Percentiles rank a stretch among this genome's conserved stretches.
Conservation (phyloP, 2,797 vertebrate genomes). For the Pseudocheirus occidentalis region DNA sequence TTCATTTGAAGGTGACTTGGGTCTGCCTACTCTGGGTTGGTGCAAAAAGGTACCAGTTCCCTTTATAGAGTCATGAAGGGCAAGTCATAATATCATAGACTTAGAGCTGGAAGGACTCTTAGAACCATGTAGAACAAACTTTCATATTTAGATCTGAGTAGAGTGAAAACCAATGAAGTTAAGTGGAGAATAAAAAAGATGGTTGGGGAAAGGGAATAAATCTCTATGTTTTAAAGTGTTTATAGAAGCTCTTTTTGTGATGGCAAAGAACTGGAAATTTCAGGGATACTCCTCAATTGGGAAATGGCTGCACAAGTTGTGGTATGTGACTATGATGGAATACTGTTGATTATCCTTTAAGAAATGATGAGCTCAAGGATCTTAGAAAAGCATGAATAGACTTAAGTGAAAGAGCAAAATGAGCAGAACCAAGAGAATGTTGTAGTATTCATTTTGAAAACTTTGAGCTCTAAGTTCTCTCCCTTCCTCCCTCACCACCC, state of each 20-base stretch:
- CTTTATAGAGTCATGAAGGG: not conserved
- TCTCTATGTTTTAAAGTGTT: not conserved
- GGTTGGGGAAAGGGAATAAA: no score
- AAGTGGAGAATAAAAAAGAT: no score
- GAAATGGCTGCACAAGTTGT: not conserved
- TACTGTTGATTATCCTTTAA: not conserved
- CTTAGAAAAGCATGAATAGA: not conserved
- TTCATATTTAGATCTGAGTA: no score
- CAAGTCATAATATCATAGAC: not conserved
- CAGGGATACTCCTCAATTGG: not conserved
- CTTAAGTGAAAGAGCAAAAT: not conserved
- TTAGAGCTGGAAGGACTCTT: not conserved
- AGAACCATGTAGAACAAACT: not conserved
- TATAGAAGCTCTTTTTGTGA: not conserved
- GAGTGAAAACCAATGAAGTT: no score
- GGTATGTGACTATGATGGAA: not conserved
- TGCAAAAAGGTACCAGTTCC: not conserved
- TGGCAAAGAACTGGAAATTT: not conserved
- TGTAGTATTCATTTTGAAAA: not conserved
- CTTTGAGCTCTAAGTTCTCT: no score
- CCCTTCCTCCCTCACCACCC: no score
- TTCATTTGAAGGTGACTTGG: not conserved
- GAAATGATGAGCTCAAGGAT: not conserved
- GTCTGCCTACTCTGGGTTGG: not conserved
- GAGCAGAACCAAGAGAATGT: not conserved